Base-by-base conservation (phyloP, 2,113 vertebrate species). In the Mellivora capensis region DNA sequence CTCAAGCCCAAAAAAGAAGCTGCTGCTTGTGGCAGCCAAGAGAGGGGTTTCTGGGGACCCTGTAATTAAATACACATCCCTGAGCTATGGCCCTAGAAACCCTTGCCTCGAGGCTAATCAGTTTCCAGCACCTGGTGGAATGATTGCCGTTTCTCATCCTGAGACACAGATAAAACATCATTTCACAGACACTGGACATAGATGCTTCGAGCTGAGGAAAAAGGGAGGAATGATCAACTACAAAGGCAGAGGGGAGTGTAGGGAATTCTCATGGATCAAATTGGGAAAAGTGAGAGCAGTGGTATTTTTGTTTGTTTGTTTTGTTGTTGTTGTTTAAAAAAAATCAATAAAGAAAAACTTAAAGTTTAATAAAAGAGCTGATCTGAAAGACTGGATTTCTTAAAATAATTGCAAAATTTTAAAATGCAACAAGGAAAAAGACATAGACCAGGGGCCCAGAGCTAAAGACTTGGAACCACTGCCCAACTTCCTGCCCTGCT, bases 21-120 rank as follows among this genome's bases (percentile, higher is more conserved):
- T 76, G 95, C 87, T 79, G 97, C 92, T 95, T 20, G 74, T 67
- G 88, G 96, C 94, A 97, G 98, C 98, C 98, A 96, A 98, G 97
- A 97, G 95, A 0, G 64, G 98, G 95, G 98, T 98, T 98, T 99
- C 98, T 97, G 98, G 95, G 98, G 98, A 98, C 98, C 98, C 98
- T 98, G 93, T 98, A 98, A 98, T 99, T 98, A 99, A 99, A 99
- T 99, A 99, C 98, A 99, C 98, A 99, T 99, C 99, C 99, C 99
- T 99, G 99, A 99, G 99, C 98, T 99, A 96, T 98, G 96, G 98
- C 97, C 98, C 90, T 84, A 97, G 57, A 97, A 98, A 97, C 94
- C 52, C 96, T 93, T 82, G 98, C 98, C 87, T 97, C 98, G 97
- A 98, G 0, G 92, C 98, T 98, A 74, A 90, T 97, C 94, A 82